phyloP scores from a whole-genome alignment of 2,797 vertebrate genomes.

The Fistularia commersonii region DNA sequence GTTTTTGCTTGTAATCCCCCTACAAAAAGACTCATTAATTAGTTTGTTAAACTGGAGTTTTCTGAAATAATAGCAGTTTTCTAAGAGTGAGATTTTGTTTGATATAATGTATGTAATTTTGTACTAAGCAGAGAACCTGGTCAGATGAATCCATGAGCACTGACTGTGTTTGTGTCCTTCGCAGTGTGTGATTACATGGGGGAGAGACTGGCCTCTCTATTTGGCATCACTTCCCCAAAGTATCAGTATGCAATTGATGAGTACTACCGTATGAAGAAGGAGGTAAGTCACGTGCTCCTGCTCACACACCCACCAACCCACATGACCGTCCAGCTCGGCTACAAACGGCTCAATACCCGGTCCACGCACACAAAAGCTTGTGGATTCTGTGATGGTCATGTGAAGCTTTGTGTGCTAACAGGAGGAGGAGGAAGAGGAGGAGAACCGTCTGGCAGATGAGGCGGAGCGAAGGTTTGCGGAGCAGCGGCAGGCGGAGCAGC shows the following conservation, averaged over 20 bases:
- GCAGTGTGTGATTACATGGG: conserved; percentile 96
- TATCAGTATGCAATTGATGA: conserved; percentile 99
- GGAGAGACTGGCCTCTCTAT: conserved; percentile 90
- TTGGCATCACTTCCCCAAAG: conserved; percentile 95
- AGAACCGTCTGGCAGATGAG: conserved; percentile 83
- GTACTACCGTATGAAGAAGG: conserved; percentile 96
- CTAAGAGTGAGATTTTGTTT: too few relatives aligned
- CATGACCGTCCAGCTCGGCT: too few relatives aligned
- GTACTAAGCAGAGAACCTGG: too few relatives aligned
- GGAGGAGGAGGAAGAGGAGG: conserved; percentile 96
- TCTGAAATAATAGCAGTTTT: too few relatives aligned
- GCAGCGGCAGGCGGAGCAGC: conserved; percentile 78
- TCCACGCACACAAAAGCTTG: too few relatives aligned
- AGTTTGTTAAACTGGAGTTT: too few relatives aligned
- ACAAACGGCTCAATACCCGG: too few relatives aligned
- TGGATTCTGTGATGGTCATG: neutral
- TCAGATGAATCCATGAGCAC: neutral
- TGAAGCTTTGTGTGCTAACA: conserved; percentile 46
- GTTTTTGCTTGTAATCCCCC: too few relatives aligned
- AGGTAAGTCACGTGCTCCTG: conserved; percentile 70
- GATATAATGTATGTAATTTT: too few relatives aligned
- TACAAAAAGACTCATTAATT: too few relatives aligned
- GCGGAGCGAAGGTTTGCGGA: conserved; percentile 57
- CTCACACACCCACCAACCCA: too few relatives aligned
- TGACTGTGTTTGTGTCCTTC: conserved; percentile 15